Evolutionary conservation across 2,888 invertebrate species (phyloP), one percentile per base, ranked within the genome.

Genomic region (Synergus gifuensis): DNA sequence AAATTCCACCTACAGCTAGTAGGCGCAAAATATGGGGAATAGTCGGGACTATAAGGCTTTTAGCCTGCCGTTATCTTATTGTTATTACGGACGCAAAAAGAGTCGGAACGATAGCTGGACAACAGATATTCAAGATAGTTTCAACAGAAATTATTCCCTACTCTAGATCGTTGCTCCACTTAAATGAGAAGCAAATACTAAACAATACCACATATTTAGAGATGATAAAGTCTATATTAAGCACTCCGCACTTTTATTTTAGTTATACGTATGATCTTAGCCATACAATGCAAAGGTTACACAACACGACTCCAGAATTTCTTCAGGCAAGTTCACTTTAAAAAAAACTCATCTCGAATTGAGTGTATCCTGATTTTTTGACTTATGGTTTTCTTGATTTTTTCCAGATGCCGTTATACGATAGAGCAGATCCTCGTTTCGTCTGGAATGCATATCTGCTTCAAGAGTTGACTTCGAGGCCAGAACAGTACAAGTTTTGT

Each of bases 201-300:
- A 96, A 97, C 91, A 98, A 99, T 92, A 95, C 94, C 82, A 94
- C 94, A 7, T 99, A 99, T 90, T 93, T 98, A 88, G 94, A 95
- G 8, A 97, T 99, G 97, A 90, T 99, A 14, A 96, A 96, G 80
- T 94, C 94, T 80, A 96, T 97, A 0, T 93, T 99, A 78, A 95
- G 95, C 60, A 96, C 97, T 1, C 97, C 98, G 0, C 95, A 96
- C 87, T 97, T 97, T 87, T 99, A 98, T 93, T 99, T 98, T 93
- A 98, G 98, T 18, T 97, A 98, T 88, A 96, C 97, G 1, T 98
- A 98, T 90, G 99, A 99, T 93, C 93, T 99, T 78, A 98, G 98
- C 40, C 98, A 98, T 92, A 95, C 97, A 0, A 94, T 98, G 91
- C 99, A 99, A 92, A 93, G 98, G 83, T 93, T 98, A 84, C 96